Evolutionary conservation across 2,888 invertebrate species (phyloP), one percentile per base, ranked within the genome.

Genomic region (Oligia fasciuncula): DNA sequence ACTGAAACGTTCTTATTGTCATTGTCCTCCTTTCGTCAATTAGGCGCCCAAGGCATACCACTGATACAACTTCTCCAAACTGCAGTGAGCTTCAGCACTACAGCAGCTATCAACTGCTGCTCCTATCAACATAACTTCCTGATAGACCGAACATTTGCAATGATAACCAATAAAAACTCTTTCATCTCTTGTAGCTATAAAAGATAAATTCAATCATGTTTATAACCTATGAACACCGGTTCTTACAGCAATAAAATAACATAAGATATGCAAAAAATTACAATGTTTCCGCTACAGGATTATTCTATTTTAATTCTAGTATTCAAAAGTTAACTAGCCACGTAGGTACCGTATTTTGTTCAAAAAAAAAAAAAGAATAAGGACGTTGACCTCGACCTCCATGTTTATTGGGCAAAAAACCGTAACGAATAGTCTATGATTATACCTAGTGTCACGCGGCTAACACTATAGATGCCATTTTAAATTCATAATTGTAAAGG

Each of bases 361-460:
- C 8, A 54, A 66, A 73, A 80, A 79, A 57, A 87, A 29, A 29
- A 29, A 29, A 79, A 73, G 77, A 76, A 66, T 67, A 62, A 78
- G 80, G 11, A 67, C 77, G 66, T 84, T 78, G 82, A 85, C 82
- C 76, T 43, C 76, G 82, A 85, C 82, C 76, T 43, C 76, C 19
- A 46, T 65, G 72, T 85, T 84, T 87, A 85, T 85, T 75, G 77
- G 78, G 66, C 86, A 88, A 91, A 91, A 89, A 89, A 85, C 89
- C 87, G 82, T 82, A 83, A 77, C 90, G 76, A 89, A 91, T 90
- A 60, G 76, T 49, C 87, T 83, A 84, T 88, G 83, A 89, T 86
- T 86, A 79, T 80, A 85, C 63, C 67, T 80, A 78, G 77, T 84
- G 87, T 88, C 89, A 79, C 86, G 88, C 77, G 78, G 75, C 72